Evolutionary conservation across 2,113 vertebrate genomes (phyloP).

Genomic region (Lethenteron camtschaticum): DNA sequence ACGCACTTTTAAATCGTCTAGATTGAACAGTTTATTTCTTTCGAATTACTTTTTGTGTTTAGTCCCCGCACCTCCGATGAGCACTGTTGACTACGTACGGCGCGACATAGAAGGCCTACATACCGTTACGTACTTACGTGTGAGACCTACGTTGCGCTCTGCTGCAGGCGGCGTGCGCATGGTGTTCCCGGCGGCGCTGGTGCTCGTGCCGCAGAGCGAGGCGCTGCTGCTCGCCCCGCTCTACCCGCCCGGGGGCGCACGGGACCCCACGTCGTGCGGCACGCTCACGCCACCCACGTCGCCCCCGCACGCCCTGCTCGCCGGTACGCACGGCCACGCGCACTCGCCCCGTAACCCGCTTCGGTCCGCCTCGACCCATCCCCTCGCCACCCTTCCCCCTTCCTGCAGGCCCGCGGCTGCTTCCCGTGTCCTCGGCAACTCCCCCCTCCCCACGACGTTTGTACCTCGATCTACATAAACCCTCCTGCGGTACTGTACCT

Average conservation of each 20-base stretch:
- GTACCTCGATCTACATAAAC: too few species aligned
- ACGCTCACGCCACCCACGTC: constrained; percentile 84
- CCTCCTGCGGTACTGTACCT: too few species aligned
- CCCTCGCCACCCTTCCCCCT: neutral
- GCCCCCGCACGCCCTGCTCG: constrained; percentile 56
- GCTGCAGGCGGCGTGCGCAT: constrained; percentile 68
- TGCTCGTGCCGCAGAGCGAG: constrained; percentile 78
- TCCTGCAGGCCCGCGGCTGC: neutral
- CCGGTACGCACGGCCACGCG: constrained; percentile 19
- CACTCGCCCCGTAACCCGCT: too few species aligned
- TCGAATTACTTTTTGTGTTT: too few species aligned
- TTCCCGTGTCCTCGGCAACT: neutral
- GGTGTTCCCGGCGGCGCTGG: constrained; percentile 86
- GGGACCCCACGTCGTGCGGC: constrained; percentile 64
- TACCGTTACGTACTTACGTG: too few species aligned
- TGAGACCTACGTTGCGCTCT: too few species aligned
- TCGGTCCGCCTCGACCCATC: constrained; percentile 7
- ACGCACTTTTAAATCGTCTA: too few species aligned
- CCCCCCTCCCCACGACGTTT: too few species aligned
- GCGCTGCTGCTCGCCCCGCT: constrained; percentile 33
- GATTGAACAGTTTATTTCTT: too few species aligned
- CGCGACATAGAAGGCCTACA: too few species aligned
- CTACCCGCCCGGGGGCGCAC: constrained; percentile 34
- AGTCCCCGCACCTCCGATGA: too few species aligned
- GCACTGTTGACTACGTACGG: too few species aligned